phyloP scores from a whole-genome alignment of 2,888 invertebrate species.

The Ptilodon capucinus region DNA sequence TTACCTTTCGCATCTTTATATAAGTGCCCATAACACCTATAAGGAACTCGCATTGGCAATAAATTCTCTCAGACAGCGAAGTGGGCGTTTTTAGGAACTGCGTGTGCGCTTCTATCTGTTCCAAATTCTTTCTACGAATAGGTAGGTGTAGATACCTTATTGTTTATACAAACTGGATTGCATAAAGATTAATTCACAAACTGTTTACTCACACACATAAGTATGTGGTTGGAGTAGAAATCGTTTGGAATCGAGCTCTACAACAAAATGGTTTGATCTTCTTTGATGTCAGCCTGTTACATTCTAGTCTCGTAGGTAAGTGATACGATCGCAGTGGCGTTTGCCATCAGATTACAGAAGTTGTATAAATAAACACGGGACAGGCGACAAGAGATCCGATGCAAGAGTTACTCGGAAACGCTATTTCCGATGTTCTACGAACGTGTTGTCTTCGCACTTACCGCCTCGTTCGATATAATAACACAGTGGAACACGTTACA shows the following conservation, averaged over 20 bases:
- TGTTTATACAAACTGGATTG: neutral
- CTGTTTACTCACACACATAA: too few relatives aligned
- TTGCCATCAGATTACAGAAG: conserved; percentile 56
- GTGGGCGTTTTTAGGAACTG: neutral
- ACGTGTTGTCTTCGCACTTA: conserved; percentile 49
- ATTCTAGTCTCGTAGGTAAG: conserved; percentile 29
- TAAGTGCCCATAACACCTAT: neutral
- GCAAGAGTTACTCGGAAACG: conserved; percentile 74
- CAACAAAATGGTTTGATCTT: conserved; percentile 20
- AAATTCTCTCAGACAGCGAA: neutral
- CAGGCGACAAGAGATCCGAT: conserved; percentile 67
- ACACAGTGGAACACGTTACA: too few relatives aligned
- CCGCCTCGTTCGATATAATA: neutral
- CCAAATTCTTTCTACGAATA: neutral
- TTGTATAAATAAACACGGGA: conserved; percentile 36
- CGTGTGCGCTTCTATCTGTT: neutral
- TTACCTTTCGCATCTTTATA: neutral
- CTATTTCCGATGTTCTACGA: conserved; percentile 76
- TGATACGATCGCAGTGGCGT: conserved; percentile 45
- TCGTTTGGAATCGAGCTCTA: neutral
- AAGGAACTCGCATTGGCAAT: neutral
- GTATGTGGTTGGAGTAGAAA: too few relatives aligned
- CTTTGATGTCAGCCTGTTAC: conserved; percentile 33
- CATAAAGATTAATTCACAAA: too few relatives aligned
- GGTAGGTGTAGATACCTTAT: neutral